phyloP scores from a whole-genome alignment of 2,888 invertebrate species.

The Sarcophaga carnaria region DNA sequence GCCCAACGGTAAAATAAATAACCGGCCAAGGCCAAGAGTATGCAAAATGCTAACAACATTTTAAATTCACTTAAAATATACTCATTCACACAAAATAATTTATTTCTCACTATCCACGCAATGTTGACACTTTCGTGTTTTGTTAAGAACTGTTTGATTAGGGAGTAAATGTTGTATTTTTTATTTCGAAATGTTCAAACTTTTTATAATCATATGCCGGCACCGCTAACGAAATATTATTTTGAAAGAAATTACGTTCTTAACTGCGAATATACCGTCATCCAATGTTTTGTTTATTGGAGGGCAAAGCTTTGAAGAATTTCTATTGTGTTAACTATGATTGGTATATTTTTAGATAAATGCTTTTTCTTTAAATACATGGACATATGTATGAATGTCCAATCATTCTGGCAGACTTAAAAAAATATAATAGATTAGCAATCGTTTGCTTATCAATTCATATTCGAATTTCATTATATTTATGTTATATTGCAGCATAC shows the following conservation, averaged over 20 bases:
- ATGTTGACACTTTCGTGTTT: constrained; percentile 29
- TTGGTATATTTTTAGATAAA: too few species aligned
- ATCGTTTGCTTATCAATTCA: too few species aligned
- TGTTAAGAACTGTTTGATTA: constrained; percentile 23
- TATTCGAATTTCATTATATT: too few species aligned
- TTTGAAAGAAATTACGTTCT: background rate
- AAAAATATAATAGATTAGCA: too few species aligned
- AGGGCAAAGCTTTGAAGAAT: too few species aligned
- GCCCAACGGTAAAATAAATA: constrained; percentile 75
- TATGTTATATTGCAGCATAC: too few species aligned
- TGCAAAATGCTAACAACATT: constrained; percentile 73
- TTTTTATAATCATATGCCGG: constrained; percentile 13
- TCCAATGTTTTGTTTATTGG: too few species aligned
- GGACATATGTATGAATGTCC: too few species aligned
- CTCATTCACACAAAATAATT: background rate
- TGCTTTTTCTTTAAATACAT: too few species aligned
- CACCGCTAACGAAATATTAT: background rate
- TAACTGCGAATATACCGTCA: too few species aligned
- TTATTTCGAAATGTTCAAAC: constrained; percentile 28
- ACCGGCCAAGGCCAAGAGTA: constrained; percentile 65
- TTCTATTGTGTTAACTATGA: too few species aligned
- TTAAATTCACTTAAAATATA: constrained; percentile 4
- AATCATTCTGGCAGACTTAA: too few species aligned
- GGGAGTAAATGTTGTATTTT: constrained; percentile 32
- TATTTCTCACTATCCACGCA: background rate